Base-by-base conservation (phyloP, 2,797 vertebrate genomes). In the Cheirogaleus major region DNA sequence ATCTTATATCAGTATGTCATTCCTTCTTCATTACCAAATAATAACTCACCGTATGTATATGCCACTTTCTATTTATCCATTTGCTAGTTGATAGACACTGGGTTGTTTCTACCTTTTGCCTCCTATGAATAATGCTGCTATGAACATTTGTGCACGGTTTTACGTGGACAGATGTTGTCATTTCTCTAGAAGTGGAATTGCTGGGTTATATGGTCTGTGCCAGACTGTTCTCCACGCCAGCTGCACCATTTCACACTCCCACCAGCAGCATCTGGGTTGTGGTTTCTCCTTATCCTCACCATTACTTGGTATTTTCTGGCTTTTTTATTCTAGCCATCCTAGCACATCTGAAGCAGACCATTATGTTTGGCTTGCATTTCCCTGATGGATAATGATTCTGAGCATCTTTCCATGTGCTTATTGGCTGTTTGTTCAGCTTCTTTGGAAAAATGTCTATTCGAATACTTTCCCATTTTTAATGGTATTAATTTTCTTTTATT, bases 201-300 rank as follows among this genome's bases (percentile, higher is more conserved):
- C 6, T 59, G 27, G 15, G 15, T 70, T 35, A 22, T 17, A 41
- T 1, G 45, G n/a, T 72, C 45, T 20, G 25, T 12, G 76, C 35
- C 41, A 32, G 38, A 18, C 48, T 14, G 4, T 7, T 43, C 59
- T 57, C 57, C 59, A 55, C 15, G 61, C 2, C 2, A 22, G 72
- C 30, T 22, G 5, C 14, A 23, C 55, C 6, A 12, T 41, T 69
- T 45, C 17, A 32, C 10, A 1, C 45, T 45, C 25, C 65, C 15
- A 18, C n/a, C 11, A 0, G 63, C n/a, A 5, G 20, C 2, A 5
- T 38, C 2, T 1, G 12, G 35, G 38, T 3, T 41, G 22, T 5
- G 5, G 1, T 73, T 69, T 41, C 38, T 43, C 81, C 61, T 27
- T 15, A 2, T 43, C 75, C 25, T 86, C 20, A 2, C 27, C n/a